A percentile compares a stretch with the other conserved stretches of the same genome.
Conservation (phyloP, 2,888 invertebrate genomes). For the Scaptomyza polygonia region DNA sequence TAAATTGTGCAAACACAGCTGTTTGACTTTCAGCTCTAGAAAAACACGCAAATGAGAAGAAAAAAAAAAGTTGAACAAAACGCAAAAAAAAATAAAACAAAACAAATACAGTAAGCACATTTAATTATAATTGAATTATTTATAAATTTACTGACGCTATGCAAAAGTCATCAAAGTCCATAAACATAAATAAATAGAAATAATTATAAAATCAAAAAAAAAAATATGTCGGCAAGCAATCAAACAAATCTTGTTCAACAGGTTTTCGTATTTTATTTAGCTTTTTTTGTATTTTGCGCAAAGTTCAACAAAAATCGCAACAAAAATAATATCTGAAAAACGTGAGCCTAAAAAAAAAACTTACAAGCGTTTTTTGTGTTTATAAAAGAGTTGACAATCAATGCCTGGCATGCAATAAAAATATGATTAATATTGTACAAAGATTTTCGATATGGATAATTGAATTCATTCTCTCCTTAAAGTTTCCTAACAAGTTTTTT, state of each 20-base stretch:
- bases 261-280: constrained; percentile 51
- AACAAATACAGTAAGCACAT: constrained; percentile 11
- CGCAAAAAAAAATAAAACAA: constrained; percentile 7
- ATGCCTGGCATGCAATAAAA: not conserved
- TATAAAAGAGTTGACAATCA: constrained; percentile 1
- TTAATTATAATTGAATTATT: constrained; percentile 37
- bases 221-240: constrained; percentile 12
- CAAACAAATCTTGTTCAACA: constrained; percentile 59
- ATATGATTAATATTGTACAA: not conserved
- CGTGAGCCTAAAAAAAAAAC: constrained; percentile 48
- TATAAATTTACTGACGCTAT: constrained; percentile 20
- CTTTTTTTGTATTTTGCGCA: constrained; percentile 38
- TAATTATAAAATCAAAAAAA: constrained; percentile 37
- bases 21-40: constrained; percentile 36
- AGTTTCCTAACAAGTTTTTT: not conserved
- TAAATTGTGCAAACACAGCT: constrained; percentile 65
- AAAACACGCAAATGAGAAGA: constrained; percentile 21
- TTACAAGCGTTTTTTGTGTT: constrained; percentile 12
- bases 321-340: constrained; percentile 37
- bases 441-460: not conserved
- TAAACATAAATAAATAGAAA: constrained; percentile 43
- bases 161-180: constrained; percentile 26
- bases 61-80: constrained; percentile 8
- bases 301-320: constrained; percentile 64
- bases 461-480: not conserved